Conservation (phyloP, 2,113 vertebrate species). For the Nothoprocta pentlandii region DNA sequence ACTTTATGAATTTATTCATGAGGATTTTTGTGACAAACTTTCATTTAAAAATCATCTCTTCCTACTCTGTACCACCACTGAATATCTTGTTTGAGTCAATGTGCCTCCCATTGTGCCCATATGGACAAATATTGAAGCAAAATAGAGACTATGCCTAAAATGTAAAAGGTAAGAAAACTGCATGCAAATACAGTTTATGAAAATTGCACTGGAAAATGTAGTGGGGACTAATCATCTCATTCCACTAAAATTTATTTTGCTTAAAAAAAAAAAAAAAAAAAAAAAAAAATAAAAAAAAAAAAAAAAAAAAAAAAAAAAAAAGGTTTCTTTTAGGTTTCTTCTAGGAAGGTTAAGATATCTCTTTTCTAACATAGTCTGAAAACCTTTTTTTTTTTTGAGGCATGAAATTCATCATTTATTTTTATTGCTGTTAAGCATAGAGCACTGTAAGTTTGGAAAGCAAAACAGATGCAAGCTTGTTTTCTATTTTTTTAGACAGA, state of each 20-base stretch:
- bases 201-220: not conserved
- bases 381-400: not conserved
- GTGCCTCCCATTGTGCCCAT: not conserved
- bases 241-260: not conserved
- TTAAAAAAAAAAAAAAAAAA: not conserved
- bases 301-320: no score
- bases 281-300: not conserved
- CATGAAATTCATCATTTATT: not conserved
- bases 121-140: not conserved
- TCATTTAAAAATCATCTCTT: not conserved
- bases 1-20: not conserved
- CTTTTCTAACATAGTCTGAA: not conserved
- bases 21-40: not conserved
- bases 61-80: not conserved
- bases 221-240: not conserved
- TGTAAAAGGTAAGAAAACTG: not conserved
- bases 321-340: not conserved
- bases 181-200: not conserved
- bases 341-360: not conserved
- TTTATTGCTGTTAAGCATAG: conserved; percentile 12
- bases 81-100: not conserved
- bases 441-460: not conserved
- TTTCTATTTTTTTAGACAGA: conserved; percentile 1
- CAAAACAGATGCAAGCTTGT: conserved; percentile 7
- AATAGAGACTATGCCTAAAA: not conserved